Percentiles rank a stretch among this genome's conserved stretches.
Evolutionary conservation across 2,113 vertebrate species (phyloP).

Genomic region (Takifugu flavidus): DNA sequence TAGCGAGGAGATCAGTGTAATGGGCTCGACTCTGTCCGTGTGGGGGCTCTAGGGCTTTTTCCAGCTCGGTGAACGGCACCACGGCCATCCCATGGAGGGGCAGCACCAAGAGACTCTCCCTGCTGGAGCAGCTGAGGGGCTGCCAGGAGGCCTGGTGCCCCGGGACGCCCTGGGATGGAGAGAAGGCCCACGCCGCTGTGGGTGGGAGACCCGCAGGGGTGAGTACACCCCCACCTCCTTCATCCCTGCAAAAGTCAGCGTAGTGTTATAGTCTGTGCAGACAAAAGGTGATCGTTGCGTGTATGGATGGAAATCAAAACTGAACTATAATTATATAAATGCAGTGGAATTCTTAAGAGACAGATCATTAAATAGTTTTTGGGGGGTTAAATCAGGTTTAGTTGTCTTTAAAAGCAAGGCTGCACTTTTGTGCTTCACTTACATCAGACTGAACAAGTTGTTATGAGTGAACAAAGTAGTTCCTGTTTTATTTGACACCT

Average conservation of each 20-base stretch:
- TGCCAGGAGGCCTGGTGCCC: conserved; percentile 78
- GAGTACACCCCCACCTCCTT: conserved; percentile 24
- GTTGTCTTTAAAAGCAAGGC: not conserved
- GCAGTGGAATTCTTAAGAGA: too few species aligned
- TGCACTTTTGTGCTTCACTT: not conserved
- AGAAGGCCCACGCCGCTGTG: conserved; percentile 64
- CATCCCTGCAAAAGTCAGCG: not conserved
- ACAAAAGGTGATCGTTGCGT: not conserved
- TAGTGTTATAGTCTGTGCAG: not conserved
- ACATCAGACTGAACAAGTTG: too few species aligned
- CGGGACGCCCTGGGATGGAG: conserved; percentile 46
- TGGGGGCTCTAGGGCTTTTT: conserved; percentile 45
- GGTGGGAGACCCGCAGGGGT: conserved; percentile 76
- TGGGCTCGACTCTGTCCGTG: not conserved
- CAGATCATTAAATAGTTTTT: too few species aligned
- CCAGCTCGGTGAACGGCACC: conserved; percentile 51
- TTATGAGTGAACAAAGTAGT: conserved; percentile 9
- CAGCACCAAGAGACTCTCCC: conserved; percentile 40
- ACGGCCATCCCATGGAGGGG: conserved; percentile 60
- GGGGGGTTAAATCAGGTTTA: too few species aligned
- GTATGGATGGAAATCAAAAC: too few species aligned
- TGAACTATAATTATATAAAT: too few species aligned
- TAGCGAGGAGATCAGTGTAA: not conserved
- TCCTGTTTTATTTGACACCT: conserved; percentile 34
- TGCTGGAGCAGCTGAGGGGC: conserved; percentile 69